phyloP scores from a whole-genome alignment of 2,888 invertebrate genomes.

The Eretmocerus hayati region DNA sequence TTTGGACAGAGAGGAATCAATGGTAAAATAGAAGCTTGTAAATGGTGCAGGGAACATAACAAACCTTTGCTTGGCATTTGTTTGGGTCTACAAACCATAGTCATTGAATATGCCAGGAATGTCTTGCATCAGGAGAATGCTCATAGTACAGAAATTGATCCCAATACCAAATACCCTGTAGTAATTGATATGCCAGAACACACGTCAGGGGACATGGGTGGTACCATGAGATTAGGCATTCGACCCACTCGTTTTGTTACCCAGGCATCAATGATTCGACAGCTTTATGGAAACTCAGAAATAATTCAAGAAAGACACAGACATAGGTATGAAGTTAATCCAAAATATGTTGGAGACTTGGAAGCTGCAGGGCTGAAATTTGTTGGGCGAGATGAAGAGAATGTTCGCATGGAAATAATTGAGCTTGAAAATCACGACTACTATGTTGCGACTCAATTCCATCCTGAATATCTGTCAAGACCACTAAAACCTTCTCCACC shows the following conservation, averaged over 20 bases:
- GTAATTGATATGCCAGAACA: conserved; percentile 99
- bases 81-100: conserved; percentile 94
- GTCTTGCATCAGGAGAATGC: conserved; percentile 70
- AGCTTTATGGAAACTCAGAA: conserved; percentile 70
- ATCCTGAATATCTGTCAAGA: conserved; percentile 93
- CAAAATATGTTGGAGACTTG: conserved; percentile 68
- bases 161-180: conserved; percentile 66
- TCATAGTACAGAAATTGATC: conserved; percentile 79
- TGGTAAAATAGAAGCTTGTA: conserved; percentile 89
- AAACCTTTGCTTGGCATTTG: conserved; percentile 95
- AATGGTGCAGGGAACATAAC: conserved; percentile 85
- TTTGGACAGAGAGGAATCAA: conserved; percentile 94
- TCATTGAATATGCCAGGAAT: conserved; percentile 90
- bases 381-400: conserved; percentile 72
- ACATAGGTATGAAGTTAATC: conserved; percentile 97
- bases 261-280: conserved; percentile 55
- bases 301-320: conserved; percentile 90
- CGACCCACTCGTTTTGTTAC: conserved; percentile 73
- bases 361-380: conserved; percentile 81
- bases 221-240: conserved; percentile 97
- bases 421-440: conserved; percentile 83
- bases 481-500: conserved; percentile 90
- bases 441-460: conserved; percentile 94
- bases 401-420: conserved; percentile 89
- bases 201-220: conserved; percentile 86